Base-by-base conservation (phyloP, 1,140 invertebrate species). In the Atta cephalotes region DNA sequence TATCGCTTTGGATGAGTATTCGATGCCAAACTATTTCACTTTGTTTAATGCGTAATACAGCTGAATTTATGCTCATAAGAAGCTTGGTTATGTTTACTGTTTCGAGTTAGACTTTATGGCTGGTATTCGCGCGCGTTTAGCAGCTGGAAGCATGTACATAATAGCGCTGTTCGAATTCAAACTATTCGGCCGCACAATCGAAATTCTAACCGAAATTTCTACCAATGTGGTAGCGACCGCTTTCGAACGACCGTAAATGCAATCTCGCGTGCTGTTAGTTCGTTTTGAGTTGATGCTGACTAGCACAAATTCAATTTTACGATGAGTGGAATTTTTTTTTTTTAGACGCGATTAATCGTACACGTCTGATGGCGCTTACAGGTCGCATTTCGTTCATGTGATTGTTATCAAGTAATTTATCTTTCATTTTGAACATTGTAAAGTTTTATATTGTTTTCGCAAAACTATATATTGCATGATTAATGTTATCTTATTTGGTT, bases 261-360 rank as follows among this genome's bases (percentile, higher is more conserved):
- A 85, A 90, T 90, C 88, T 85, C 86, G 74, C 71, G 88, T 89
- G 63, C 56, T 68, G 63, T 71, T 79, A 82, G 70, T 72, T 90
- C 58, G 88, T 85, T 87, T 63, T 39, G 35, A 77, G 58, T 71
- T 81, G 74, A 87, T 85, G 84, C 76, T 71, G 88, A 80, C 88
- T 66, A 53, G 70, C 86, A 86, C 68, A 85, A 88, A 90, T 90
- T 90, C 85, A 76, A 76, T 88, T 90, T 87, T 90, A 87, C 88
- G 12, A 63, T 35, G 39, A 49, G 80, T 49, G 80, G 35, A 18
- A 74, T 35, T 74, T 62, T 84, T 35, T 31, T 35, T 35, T 82
- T 82, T 81, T 0, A 49, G 4, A 1, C 56, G 25, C 56, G 70
- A 62, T 74, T 76, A 84, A 84, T 74, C 39, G 28, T 7, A 51